phyloP scores from a whole-genome alignment of 2,113 vertebrate genomes.

The Cervus canadensis region DNA sequence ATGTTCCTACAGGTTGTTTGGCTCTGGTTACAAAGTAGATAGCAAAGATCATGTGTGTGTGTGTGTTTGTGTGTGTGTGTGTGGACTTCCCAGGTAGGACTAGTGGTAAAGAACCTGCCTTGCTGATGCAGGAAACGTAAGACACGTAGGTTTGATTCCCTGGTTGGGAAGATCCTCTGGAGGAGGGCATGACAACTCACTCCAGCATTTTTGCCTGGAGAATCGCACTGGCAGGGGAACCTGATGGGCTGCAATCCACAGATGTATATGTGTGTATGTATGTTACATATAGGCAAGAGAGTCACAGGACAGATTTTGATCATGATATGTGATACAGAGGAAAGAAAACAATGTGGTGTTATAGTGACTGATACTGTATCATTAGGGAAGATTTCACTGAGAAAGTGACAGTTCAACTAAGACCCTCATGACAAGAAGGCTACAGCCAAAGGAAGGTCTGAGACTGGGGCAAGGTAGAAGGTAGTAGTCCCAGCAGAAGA shows the following conservation, averaged over 20 bases:
- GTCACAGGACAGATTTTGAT: background rate
- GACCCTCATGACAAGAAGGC: background rate
- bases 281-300: background rate
- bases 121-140: too few relatives aligned
- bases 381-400: background rate
- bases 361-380: background rate
- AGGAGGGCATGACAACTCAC: background rate
- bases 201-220: background rate
- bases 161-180: background rate
- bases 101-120: too few relatives aligned
- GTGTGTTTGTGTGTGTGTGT: too few relatives aligned
- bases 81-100: too few relatives aligned
- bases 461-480: background rate
- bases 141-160: background rate
- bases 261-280: background rate
- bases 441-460: background rate
- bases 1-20: background rate
- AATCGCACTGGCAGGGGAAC: background rate
- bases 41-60: background rate
- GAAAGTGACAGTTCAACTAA: background rate
- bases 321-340: background rate
- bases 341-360: background rate
- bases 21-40: background rate
- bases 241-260: background rate
- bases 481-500: background rate